A percentile compares a stretch with the other conserved stretches of the same genome.
phyloP scores from a whole-genome alignment of 1,140 invertebrate species.

The Zaprionus kolodkinae region DNA sequence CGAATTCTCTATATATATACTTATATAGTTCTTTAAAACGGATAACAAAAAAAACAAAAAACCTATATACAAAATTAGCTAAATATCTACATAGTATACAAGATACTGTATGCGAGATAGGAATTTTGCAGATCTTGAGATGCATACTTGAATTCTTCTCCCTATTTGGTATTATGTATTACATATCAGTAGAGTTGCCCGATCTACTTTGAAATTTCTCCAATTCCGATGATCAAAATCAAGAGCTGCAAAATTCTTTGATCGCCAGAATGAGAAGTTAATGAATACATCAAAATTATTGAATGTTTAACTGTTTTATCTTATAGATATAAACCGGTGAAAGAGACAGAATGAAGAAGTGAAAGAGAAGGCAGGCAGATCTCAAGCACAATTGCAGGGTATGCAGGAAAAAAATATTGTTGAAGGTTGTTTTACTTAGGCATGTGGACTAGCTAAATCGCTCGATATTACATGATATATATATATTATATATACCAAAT shows the following conservation, averaged over 20 bases:
- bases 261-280: conserved; percentile 21
- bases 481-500: conserved; percentile 6
- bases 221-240: background rate
- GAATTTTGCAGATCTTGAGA: conserved; percentile 4
- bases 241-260: conserved; percentile 11
- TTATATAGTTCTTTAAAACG: background rate
- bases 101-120: conserved; percentile 1
- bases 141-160: background rate
- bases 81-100: conserved; percentile 13
- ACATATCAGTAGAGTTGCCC: conserved; percentile 22
- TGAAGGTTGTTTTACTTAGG: conserved; percentile 48
- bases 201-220: conserved; percentile 4
- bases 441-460: conserved; percentile 22
- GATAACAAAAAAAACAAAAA: background rate
- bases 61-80: conserved; percentile 8
- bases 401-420: conserved; percentile 50
- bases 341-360: background rate
- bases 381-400: conserved; percentile 45
- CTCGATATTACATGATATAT: conserved; percentile 27
- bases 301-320: conserved; percentile 52
- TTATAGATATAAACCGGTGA: conserved; percentile 37
- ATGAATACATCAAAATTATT: conserved; percentile 29
- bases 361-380: conserved; percentile 4
- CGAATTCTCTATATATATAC: conserved; percentile 2
- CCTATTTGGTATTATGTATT: conserved; percentile 9